phyloP scores from a whole-genome alignment of 2,888 invertebrate species.

The Polyploca ridens region DNA sequence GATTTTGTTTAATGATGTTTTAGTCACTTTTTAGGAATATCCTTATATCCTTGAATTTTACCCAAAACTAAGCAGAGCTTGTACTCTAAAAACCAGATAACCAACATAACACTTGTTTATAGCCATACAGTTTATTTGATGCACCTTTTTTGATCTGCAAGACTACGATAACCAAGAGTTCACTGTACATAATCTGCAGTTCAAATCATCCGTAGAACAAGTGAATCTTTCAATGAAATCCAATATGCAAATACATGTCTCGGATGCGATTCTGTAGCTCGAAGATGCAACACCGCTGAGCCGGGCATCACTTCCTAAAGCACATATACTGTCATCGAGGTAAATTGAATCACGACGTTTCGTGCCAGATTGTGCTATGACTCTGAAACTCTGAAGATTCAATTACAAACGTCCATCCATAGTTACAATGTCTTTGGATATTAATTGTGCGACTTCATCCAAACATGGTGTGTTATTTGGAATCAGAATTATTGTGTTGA shows the following conservation, averaged over 20 bases:
- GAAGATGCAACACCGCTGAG: neutral
- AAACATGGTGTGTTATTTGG: neutral
- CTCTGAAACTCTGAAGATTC: neutral
- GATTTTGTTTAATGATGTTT: no score
- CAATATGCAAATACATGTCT: neutral
- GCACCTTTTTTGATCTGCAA: no score
- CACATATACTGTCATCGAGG: slow-evolving; percentile 7
- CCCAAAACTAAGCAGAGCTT: no score
- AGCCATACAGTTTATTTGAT: no score
- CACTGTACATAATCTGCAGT: neutral
- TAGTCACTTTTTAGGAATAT: no score
- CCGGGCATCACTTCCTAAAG: neutral
- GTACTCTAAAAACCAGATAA: no score
- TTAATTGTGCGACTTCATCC: neutral
- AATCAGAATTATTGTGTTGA: neutral
- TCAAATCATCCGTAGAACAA: neutral
- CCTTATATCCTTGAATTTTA: no score
- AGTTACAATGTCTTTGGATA: slow-evolving; percentile 1
- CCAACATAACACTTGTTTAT: no score
- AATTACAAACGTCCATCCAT: slow-evolving; percentile 1
- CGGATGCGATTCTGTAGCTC: slow-evolving; percentile 3
- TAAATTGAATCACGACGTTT: slow-evolving; percentile 9
- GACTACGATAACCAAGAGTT: neutral
- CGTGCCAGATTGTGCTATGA: neutral
- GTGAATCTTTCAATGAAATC: neutral